Evolutionary conservation across 2,113 vertebrate genomes (phyloP), one percentile per base, ranked within the genome.

Genomic region (Cyphomyrus plagiostoma): DNA sequence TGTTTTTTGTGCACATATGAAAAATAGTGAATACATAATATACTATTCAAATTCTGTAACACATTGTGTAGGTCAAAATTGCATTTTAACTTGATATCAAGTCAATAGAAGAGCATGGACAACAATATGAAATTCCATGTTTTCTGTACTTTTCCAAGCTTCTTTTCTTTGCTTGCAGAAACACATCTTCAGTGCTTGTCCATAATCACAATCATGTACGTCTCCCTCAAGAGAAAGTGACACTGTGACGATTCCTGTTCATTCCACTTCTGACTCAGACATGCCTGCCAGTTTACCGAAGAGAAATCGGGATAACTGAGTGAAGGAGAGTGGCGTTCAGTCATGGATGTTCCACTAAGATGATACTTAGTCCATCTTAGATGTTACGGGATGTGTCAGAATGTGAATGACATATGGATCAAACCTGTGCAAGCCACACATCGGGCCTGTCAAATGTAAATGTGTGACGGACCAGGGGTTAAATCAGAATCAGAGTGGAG

Each of bases 311-410:
- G 88, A 82, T 80, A 74, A 89, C 88, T 66, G 70, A 74, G 70
- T 80, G 88, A 89, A 89, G 46, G 50, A 89, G 49, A 58, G 74
- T 45, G 74, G 3, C 88, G 35, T 17, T 89, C 74, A 83, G 88
- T 89, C 88, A 89, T 80, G 48, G 74, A 83, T 89, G 88, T 89
- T 82, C 74, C 49, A 45, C 88, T 89, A 89, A 89, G 74, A 89
- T 89, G 74, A 89, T 83, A 46, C 50, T 50, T 53, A 53, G 45
- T 50, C 88, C 88, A 89, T 89, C 88, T 82, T 89, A 89, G 74
- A 83, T 89, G 88, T 89, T 83, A 83, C 88, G 48, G 88, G 88
- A 89, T 89, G 74, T 56, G 74, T 89, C 88, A 83, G 74, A 89
- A 89, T 89, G 74, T 89, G 66, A 82, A 89, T 89, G 74, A 77